phyloP scores from a whole-genome alignment of 2,888 invertebrate species.

The Mycalesis mineus region DNA sequence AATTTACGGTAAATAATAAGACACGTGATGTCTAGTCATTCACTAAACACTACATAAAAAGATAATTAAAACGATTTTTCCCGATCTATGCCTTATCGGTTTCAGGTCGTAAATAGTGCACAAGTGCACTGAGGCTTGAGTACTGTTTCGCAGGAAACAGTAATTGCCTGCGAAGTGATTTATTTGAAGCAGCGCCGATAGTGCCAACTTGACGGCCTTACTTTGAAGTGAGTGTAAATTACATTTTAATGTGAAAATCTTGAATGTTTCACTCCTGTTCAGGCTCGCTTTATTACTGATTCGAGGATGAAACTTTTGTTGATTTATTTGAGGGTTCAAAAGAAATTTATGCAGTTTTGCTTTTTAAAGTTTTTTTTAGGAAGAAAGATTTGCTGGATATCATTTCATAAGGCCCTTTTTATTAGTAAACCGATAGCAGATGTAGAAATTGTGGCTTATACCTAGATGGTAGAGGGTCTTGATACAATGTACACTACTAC shows the following conservation, averaged over 20 bases:
- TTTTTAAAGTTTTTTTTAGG: too few relatives aligned
- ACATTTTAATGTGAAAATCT: slow-evolving; percentile 24
- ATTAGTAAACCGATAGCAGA: too few relatives aligned
- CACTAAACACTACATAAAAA: too few relatives aligned
- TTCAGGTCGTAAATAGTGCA: neutral
- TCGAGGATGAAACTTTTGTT: slow-evolving; percentile 6
- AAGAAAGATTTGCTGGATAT: too few relatives aligned
- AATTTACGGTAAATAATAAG: too few relatives aligned
- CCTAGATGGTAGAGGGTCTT: too few relatives aligned
- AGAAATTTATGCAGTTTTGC: neutral
- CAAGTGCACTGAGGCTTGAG: slow-evolving; percentile 8
- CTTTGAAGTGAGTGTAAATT: slow-evolving; percentile 27
- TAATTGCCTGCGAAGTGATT: slow-evolving; percentile 30
- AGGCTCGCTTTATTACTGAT: neutral
- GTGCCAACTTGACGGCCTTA: slow-evolving; percentile 25
- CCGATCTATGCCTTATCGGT: neutral
- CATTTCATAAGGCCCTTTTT: too few relatives aligned
- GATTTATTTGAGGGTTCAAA: neutral
- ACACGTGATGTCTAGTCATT: too few relatives aligned
- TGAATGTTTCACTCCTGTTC: slow-evolving; percentile 15
- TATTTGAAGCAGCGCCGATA: slow-evolving; percentile 29
- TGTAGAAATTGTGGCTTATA: too few relatives aligned
- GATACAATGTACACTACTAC: too few relatives aligned
- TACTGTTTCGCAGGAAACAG: slow-evolving; percentile 25
- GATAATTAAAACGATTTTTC: too few relatives aligned